A percentile compares a stretch with the other conserved stretches of the same genome.
Conservation (phyloP, 2,888 invertebrate species). For the Mystacides longicornis region DNA sequence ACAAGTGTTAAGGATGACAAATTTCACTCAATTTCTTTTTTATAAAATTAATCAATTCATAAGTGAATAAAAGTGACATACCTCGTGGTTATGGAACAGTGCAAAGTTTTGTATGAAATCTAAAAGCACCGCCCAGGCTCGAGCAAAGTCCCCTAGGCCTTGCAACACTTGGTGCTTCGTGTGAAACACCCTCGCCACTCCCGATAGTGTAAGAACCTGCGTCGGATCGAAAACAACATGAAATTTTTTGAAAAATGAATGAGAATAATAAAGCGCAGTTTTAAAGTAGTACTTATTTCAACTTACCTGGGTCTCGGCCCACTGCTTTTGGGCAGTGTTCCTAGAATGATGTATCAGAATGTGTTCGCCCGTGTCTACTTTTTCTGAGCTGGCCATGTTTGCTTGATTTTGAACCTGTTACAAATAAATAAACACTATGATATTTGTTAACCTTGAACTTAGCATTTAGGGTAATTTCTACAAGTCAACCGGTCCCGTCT, state of each 20-base stretch:
- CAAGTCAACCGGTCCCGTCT: no score
- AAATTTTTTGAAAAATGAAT: not conserved
- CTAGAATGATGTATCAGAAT: constrained; percentile 97
- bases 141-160: constrained; percentile 81
- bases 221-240: constrained; percentile 12
- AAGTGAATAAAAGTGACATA: no score
- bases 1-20: no score
- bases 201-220: constrained; percentile 77
- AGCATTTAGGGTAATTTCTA: no score
- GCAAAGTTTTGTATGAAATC: constrained; percentile 93
- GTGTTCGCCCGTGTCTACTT: constrained; percentile 86
- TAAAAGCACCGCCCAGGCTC: constrained; percentile 88
- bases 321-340: constrained; percentile 98
- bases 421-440: constrained; percentile 1
- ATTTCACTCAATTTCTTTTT: no score
- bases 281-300: not conserved
- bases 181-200: constrained; percentile 90
- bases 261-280: not conserved
- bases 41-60: no score
- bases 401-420: constrained; percentile 64
- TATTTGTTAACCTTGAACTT: not conserved
- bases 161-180: constrained; percentile 80
- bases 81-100: constrained; percentile 88
- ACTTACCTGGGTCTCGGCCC: constrained; percentile 90
- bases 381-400: constrained; percentile 64